phyloP scores from a whole-genome alignment of 2,113 vertebrate species.

The Ciconia stormi region DNA sequence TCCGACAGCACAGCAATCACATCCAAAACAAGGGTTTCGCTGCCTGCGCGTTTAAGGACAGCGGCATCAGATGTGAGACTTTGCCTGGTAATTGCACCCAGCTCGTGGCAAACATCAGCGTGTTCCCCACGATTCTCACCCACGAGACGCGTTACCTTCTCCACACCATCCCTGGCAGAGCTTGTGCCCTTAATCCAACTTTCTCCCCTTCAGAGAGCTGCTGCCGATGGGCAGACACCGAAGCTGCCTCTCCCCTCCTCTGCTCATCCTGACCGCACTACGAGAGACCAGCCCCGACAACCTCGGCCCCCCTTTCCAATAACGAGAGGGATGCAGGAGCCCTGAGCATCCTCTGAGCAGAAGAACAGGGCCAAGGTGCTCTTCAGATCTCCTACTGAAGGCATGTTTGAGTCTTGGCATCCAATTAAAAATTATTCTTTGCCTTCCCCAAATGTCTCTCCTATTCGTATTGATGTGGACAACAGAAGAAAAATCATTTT shows the following conservation, averaged over 20 bases:
- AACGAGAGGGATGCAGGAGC: background rate
- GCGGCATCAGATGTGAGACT: background rate
- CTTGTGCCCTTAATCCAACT: background rate
- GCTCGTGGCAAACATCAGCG: background rate
- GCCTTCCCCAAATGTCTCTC: background rate
- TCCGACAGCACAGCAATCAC: background rate
- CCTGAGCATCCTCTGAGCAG: background rate
- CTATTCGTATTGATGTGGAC: accelerated
- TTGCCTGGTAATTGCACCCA: background rate
- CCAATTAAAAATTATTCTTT: background rate
- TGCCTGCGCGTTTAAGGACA: background rate
- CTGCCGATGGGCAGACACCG: background rate
- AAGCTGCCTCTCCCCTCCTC: background rate
- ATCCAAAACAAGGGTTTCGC: background rate
- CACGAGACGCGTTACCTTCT: slow-evolving; percentile 1
- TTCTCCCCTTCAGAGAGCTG: background rate
- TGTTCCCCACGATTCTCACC: background rate
- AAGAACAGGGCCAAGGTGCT: background rate
- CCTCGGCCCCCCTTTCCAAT: background rate
- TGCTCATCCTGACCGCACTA: background rate
- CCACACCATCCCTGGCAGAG: background rate
- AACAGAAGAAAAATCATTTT: background rate
- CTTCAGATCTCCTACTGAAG: background rate
- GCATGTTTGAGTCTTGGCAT: background rate
- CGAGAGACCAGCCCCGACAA: background rate